Evolutionary conservation across 2,797 vertebrate genomes (phyloP).

Genomic region (Rousettus madagascariensis): DNA sequence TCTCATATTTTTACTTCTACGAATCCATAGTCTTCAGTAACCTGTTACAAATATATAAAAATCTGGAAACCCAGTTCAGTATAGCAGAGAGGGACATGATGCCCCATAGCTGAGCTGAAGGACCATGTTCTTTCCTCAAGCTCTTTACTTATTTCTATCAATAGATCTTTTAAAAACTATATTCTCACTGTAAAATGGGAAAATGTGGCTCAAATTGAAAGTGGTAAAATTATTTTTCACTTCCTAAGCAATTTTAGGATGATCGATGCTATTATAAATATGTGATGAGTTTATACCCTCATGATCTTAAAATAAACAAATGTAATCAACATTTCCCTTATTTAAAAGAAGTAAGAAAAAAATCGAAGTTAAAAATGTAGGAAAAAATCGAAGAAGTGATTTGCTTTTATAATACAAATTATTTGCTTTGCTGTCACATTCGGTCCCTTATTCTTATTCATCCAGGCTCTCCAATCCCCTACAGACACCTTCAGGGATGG

Average conservation of each 20-base stretch:
- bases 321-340: background rate
- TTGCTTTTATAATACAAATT: background rate
- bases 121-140: background rate
- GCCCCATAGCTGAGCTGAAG: background rate
- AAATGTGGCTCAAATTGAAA: conserved; percentile 18
- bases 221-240: background rate
- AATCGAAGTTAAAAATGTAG: no score
- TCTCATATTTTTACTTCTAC: background rate
- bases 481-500: background rate
- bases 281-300: background rate
- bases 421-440: background rate
- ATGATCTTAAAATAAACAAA: background rate
- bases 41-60: background rate
- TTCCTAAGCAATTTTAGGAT: conserved; percentile 2
- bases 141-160: background rate
- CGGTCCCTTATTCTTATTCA: background rate
- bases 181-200: background rate
- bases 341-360: no score
- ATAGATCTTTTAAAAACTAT: background rate
- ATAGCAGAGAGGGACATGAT: background rate
- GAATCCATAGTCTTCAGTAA: background rate
- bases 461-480: background rate
- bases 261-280: background rate
- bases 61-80: background rate
- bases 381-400: background rate